A percentile compares a stretch with the other conserved stretches of the same genome.
These are phyloP conservation scores for Alligator sinensis DNA, from an alignment of 2,113 vertebrate genomes.

Conservation along the genomic window DNA sequence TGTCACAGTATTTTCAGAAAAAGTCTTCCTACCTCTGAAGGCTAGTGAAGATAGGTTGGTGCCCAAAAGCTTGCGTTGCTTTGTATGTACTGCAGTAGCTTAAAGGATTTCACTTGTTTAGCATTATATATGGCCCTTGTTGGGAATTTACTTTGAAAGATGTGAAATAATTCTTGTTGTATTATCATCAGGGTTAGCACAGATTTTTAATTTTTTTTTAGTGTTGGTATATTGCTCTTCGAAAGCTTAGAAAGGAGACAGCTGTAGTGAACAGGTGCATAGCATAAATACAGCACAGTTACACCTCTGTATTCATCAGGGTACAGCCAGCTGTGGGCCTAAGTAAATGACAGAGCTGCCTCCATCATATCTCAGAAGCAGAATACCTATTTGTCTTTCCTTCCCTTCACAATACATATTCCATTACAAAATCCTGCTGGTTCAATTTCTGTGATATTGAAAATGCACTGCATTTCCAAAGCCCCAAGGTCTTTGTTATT, in stretches of 20 bases:
- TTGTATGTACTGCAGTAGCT: not conserved
- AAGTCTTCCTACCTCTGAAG: not conserved
- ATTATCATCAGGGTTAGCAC: constrained; percentile 51
- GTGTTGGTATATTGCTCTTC: constrained; percentile 29
- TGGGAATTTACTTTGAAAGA: not conserved
- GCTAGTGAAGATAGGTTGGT: accelerated
- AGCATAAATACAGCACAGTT: constrained; percentile 8
- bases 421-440: not conserved
- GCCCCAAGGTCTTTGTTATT: not conserved
- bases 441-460: not conserved
- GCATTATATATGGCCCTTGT: not conserved
- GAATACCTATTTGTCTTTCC: not conserved
- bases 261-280: not conserved
- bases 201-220: constrained; percentile 48
- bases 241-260: not conserved
- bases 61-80: not conserved
- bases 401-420: not conserved
- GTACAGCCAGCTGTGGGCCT: not conserved
- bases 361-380: not conserved
- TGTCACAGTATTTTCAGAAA: not conserved
- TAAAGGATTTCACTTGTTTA: accelerated
- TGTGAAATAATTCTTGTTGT: not conserved
- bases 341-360: not conserved
- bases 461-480: not conserved
- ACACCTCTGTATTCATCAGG: not conserved